Evolutionary conservation across 2,113 vertebrate species (phyloP).

Genomic region (Camelus dromedarius): DNA sequence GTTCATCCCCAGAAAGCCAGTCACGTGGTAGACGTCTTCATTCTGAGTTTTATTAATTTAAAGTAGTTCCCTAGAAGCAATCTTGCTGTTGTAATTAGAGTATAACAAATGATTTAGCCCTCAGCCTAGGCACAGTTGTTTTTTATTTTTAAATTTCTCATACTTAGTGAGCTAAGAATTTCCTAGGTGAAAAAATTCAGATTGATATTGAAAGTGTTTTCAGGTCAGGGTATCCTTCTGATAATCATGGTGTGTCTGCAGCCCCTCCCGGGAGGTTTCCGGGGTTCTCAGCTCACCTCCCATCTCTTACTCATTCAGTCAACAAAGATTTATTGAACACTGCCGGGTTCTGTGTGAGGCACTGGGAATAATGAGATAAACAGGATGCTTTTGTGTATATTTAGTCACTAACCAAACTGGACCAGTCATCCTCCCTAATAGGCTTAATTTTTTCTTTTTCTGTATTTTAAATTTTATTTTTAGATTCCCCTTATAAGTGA

Average conservation of each 20-base stretch:
- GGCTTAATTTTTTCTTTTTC: too few species aligned
- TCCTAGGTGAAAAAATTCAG: slow-evolving; percentile 6
- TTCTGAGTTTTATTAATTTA: slow-evolving; percentile 5
- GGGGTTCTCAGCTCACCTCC: background rate
- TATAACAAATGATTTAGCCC: background rate
- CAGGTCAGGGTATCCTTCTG: background rate
- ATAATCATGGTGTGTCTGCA: background rate
- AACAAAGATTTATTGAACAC: background rate
- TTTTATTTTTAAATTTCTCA: background rate
- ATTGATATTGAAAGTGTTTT: background rate
- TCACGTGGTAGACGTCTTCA: background rate
- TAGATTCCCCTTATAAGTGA: too few species aligned
- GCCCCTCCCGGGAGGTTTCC: background rate
- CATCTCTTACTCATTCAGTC: background rate
- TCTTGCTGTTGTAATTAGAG: background rate
- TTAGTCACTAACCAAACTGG: slow-evolving; percentile 17
- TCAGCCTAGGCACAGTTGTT: background rate
- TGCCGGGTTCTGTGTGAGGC: background rate
- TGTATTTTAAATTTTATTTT: too few species aligned
- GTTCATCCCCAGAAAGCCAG: background rate
- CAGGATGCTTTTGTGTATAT: background rate
- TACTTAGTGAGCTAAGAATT: background rate
- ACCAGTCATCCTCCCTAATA: background rate
- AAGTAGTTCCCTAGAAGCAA: background rate
- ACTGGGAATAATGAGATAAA: background rate